A percentile compares a stretch with the other conserved stretches of the same genome.
These are phyloP conservation scores for Calyptomena viridis DNA, from an alignment of 2,113 vertebrate genomes.

Conservation along the genomic window DNA sequence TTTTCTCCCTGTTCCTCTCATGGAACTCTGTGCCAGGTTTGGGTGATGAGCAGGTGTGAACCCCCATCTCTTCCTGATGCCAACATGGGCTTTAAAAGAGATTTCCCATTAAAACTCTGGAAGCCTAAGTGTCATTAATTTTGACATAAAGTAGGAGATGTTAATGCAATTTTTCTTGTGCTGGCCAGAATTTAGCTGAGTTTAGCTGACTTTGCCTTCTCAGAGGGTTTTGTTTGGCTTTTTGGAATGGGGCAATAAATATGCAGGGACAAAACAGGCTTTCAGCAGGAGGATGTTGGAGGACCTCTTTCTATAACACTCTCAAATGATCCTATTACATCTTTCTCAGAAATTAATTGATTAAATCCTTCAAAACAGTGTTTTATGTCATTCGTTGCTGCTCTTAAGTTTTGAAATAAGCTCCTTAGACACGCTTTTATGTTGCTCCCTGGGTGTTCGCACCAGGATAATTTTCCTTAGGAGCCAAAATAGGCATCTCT, in stretches of 20 bases:
- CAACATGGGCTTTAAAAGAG: background rate
- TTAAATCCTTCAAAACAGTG: background rate
- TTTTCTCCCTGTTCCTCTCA: background rate
- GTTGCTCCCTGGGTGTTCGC: background rate
- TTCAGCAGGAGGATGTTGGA: background rate
- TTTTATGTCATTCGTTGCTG: background rate
- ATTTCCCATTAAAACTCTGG: background rate
- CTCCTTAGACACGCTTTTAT: background rate
- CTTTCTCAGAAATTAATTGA: background rate
- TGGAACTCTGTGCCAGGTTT: rapidly evolving
- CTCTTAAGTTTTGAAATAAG: background rate
- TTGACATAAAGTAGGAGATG: background rate
- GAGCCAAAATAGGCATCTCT: background rate
- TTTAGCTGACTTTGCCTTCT: constrained; percentile 4
- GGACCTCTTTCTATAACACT: background rate
- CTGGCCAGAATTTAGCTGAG: background rate
- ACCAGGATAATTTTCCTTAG: background rate
- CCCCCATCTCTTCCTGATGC: background rate
- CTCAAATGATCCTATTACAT: background rate
- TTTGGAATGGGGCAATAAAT: background rate
- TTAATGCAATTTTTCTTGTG: background rate
- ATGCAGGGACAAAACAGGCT: background rate
- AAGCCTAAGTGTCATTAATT: background rate
- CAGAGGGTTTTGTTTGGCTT: background rate
- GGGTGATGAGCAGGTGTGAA: background rate